A percentile compares a stretch with the other conserved stretches of the same genome.
Conservation (phyloP, 2,113 vertebrate species). For the Mobula hypostoma region DNA sequence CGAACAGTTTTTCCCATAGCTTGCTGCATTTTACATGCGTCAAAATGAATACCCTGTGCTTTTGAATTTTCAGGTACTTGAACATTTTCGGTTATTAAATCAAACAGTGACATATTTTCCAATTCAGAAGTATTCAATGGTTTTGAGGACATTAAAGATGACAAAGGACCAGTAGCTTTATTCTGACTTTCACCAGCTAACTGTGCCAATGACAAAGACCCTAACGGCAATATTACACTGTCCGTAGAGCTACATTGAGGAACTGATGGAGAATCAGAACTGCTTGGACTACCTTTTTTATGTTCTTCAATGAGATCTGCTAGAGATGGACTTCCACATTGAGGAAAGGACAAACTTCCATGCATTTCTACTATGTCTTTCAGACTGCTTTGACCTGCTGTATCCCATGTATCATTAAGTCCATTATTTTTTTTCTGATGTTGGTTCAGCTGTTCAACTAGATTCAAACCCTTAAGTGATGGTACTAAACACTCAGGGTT, state of each 20-base stretch:
- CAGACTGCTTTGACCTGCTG: slow-evolving; percentile 49
- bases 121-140: slow-evolving; percentile 52
- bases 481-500: slow-evolving; percentile 48
- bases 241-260: slow-evolving; percentile 45
- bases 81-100: slow-evolving; percentile 63
- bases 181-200: slow-evolving; percentile 50
- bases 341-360: slow-evolving; percentile 44
- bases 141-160: slow-evolving; percentile 56
- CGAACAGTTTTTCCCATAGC: slow-evolving; percentile 46
- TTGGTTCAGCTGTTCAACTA: slow-evolving; percentile 49
- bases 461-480: slow-evolving; percentile 56
- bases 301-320: slow-evolving; percentile 77
- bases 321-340: slow-evolving; percentile 63
- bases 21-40: slow-evolving; percentile 47
- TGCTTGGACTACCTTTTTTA: slow-evolving; percentile 54
- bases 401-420: slow-evolving; percentile 51
- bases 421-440: slow-evolving; percentile 46
- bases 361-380: slow-evolving; percentile 43
- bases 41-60: slow-evolving; percentile 1
- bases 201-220: slow-evolving; percentile 52
- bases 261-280: slow-evolving; percentile 50
- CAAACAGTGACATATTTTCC: slow-evolving; percentile 58
- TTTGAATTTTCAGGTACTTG: slow-evolving; percentile 35
- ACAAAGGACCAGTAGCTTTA: slow-evolving; percentile 59
- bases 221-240: slow-evolving; percentile 44